Conservation (phyloP, 2,888 invertebrate species). For the Protula sp. region DNA sequence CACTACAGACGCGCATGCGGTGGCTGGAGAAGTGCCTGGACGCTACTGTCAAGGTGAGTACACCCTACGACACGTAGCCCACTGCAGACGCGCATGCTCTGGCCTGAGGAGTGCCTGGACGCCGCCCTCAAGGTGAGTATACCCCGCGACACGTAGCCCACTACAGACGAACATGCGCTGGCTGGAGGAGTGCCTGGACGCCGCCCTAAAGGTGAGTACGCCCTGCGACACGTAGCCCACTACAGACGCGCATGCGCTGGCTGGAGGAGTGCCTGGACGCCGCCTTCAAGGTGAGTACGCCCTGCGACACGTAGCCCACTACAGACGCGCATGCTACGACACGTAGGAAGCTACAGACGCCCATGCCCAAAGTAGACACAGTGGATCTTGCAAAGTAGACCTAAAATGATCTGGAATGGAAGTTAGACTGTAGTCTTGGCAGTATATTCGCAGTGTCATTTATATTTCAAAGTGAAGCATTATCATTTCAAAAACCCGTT, state of each 20-base stretch:
- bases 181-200: slow-evolving; percentile 44
- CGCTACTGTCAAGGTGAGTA: slow-evolving; percentile 34
- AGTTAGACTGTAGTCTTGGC: no score
- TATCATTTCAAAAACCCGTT: no score
- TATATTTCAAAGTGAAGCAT: not conserved
- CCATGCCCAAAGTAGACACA: not conserved
- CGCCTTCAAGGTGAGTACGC: slow-evolving; percentile 35
- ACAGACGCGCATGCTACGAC: no score
- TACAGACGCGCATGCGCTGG: slow-evolving; percentile 37
- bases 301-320: no score
- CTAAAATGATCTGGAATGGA: no score
- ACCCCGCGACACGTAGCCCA: no score
- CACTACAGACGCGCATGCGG: slow-evolving; percentile 34
- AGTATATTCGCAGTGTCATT: not conserved
- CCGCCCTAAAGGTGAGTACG: slow-evolving; percentile 36
- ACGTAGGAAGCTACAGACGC: not conserved
- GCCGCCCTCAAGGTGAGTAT: slow-evolving; percentile 34
- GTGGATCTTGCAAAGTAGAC: no score
- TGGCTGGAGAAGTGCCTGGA: slow-evolving; percentile 32
- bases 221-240: no score
- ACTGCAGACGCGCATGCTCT: slow-evolving; percentile 35
- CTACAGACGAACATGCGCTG: slow-evolving; percentile 37
- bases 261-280: slow-evolving; percentile 44
- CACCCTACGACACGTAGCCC: no score
- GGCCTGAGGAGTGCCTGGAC: slow-evolving; percentile 45